Base-by-base conservation (phyloP, 53 echinoderm and acorn worm genomes). In the Paracentrotus lividus region DNA sequence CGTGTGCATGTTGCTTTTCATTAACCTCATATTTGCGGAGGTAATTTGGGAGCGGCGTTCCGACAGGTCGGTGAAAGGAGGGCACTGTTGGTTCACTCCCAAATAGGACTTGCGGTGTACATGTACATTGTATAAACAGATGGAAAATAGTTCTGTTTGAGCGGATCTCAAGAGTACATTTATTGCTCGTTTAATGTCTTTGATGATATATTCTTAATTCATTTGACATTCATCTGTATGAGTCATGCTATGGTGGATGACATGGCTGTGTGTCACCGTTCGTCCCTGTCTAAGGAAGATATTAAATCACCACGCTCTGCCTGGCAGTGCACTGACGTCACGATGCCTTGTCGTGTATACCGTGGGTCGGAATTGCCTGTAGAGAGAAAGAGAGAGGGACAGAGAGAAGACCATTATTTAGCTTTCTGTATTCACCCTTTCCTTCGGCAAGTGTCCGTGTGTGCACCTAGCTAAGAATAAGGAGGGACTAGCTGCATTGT, bases 231-330 rank as follows among this genome's bases (percentile, higher is more conserved):
- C 89, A 89, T 89, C 64, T 6, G 89, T 15, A 33, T 90, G 90
- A 90, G 90, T 90, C 90, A 90, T 67, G 8, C 49, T 9, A 20
- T 29, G 6, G 4, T 29, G 44, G 72, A 90, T 90, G 90, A 90
- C 90, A 90, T 68, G 52, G 75, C 72, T 49, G 52, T 90, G 90
- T 90, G 90, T 90, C 90, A 90, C 89, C 42, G 64, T 44, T 27
- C 72, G 75, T 27, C 90, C 90, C 72, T 90, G 72, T 90, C 90
- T 90, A 69, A 52, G 68, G 68, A 18, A 90, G 90, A 90, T 90
- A 72, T 90, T 90, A 90, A 90, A 90, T 90, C 90, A 90, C 69
- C 72, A 69, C 68, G 90, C 69, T 72, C 40, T 45, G 87, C 56
- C 87, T 45, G 54, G 38, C 87, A 55, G 81, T 87, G 87, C 87